Percentiles rank a stretch among this genome's conserved stretches.
Evolutionary conservation across 2,888 invertebrate species (phyloP).

Genomic region (Balanococcus diminutus): DNA sequence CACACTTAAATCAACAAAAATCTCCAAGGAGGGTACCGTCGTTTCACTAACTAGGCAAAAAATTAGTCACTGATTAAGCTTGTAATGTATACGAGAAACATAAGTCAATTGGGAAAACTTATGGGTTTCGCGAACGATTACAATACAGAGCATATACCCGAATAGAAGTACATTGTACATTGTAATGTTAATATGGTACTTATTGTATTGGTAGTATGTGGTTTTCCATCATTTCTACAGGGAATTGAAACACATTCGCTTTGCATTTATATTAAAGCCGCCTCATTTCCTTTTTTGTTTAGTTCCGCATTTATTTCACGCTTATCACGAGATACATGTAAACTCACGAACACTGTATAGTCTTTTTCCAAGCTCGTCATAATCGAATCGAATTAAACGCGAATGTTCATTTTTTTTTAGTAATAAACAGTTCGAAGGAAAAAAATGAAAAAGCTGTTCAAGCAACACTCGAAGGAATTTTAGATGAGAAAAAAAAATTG

Average conservation of each 20-base stretch:
- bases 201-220: neutral
- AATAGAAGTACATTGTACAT: neutral
- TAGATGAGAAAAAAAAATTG: neutral
- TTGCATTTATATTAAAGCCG: constrained; percentile 40
- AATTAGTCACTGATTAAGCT: constrained; percentile 31
- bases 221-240: constrained; percentile 16
- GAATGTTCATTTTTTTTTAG: neutral
- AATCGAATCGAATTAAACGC: neutral
- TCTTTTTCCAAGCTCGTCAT: neutral
- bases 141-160: no score
- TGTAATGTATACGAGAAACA: constrained; percentile 14
- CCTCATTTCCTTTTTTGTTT: constrained; percentile 25
- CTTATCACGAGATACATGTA: neutral
- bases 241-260: constrained; percentile 38
- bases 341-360: neutral
- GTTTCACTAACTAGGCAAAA: neutral
- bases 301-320: constrained; percentile 35
- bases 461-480: neutral
- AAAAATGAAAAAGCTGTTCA: neutral
- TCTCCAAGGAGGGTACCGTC: neutral
- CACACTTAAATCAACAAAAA: neutral
- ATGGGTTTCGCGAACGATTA: neutral
- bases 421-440: neutral
- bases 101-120: constrained; percentile 37
- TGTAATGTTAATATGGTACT: constrained; percentile 39